Evolutionary conservation across 1,140 invertebrate species (phyloP).

Genomic region (Penaeus indicus): DNA sequence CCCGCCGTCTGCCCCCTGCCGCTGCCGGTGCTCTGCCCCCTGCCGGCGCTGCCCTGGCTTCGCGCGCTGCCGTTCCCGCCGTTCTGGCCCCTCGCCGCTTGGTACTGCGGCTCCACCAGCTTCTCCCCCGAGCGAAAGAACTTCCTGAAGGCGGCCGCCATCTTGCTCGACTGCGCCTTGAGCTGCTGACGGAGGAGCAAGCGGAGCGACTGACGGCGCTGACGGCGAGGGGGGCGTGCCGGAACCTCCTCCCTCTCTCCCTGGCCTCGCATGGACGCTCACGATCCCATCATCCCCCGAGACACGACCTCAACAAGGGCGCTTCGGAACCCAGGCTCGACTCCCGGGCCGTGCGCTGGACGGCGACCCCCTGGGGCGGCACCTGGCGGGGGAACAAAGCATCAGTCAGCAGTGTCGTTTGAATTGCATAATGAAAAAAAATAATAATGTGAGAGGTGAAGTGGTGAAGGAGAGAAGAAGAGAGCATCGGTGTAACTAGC

Average conservation of each 20-base stretch:
- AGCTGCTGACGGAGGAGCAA: constrained; percentile 12
- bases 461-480: too few relatives aligned
- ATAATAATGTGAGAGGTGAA: too few relatives aligned
- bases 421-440: too few relatives aligned
- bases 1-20: neutral
- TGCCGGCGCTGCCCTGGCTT: neutral
- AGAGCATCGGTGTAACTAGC: too few relatives aligned
- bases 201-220: constrained; percentile 12
- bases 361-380: too few relatives aligned
- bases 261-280: neutral
- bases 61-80: neutral
- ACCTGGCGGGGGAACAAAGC: too few relatives aligned
- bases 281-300: neutral
- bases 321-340: neutral
- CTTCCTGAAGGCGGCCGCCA: constrained; percentile 38
- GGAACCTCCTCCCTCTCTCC: neutral
- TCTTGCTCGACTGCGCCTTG: neutral
- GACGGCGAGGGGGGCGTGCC: neutral
- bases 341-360: neutral
- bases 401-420: too few relatives aligned
- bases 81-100: neutral
- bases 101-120: constrained; percentile 26
- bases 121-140: constrained; percentile 27
- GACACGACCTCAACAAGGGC: neutral
- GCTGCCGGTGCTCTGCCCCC: neutral